Evolutionary conservation across 2,797 vertebrate species (phyloP).

Genomic region (Etheostoma perlongum): DNA sequence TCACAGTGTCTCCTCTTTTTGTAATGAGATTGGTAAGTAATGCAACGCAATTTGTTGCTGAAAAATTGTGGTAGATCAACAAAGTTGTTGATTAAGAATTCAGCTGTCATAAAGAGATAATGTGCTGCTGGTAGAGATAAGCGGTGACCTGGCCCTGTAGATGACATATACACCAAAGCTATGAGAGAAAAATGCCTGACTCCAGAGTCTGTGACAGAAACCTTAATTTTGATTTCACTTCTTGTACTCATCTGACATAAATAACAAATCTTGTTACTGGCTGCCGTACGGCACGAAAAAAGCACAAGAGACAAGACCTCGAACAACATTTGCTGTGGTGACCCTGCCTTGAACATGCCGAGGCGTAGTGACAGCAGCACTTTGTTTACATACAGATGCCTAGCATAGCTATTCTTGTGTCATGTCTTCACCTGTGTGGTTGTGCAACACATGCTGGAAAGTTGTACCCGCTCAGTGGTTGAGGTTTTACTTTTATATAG

Average conservation of each 20-base stretch:
- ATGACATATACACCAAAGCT: neutral
- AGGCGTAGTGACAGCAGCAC: neutral
- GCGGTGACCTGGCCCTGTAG: constrained; percentile 4
- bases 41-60: neutral
- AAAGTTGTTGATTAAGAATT: constrained; percentile 5
- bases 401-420: constrained; percentile 15
- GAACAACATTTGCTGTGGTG: neutral
- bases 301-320: neutral
- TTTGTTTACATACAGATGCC: constrained; percentile 26
- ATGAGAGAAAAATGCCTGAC: constrained; percentile 5
- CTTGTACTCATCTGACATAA: neutral
- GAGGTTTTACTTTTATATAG: neutral
- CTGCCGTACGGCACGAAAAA: neutral
- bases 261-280: neutral
- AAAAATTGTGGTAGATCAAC: neutral
- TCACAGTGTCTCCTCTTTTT: neutral
- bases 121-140: constrained; percentile 38
- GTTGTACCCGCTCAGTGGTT: neutral
- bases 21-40: neutral
- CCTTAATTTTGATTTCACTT: neutral
- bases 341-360: neutral
- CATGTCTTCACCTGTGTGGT: constrained; percentile 6
- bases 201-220: neutral
- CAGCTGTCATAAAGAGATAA: constrained; percentile 47
- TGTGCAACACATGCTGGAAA: constrained; percentile 17